A percentile compares a stretch with the other conserved stretches of the same genome.
Evolutionary conservation across 2,888 invertebrate genomes (phyloP).

Genomic region (Mimumesa dahlbomi): DNA sequence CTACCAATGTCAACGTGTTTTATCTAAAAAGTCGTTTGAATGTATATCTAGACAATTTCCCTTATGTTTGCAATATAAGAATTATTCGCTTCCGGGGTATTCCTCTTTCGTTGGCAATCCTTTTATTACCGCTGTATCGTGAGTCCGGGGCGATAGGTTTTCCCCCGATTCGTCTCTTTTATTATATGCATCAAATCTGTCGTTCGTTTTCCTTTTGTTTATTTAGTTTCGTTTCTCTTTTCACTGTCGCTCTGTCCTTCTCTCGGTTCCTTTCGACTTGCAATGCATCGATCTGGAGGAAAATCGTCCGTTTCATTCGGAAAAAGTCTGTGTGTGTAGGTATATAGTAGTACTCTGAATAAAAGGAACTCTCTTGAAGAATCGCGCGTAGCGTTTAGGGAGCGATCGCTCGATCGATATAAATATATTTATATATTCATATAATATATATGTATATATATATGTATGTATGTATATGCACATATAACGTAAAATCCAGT

Average conservation of each 20-base stretch:
- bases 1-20: conserved; percentile 41
- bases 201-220: no score
- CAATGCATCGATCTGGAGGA: conserved; percentile 27
- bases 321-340: conserved; percentile 25
- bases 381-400: conserved; percentile 41
- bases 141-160: conserved; percentile 11
- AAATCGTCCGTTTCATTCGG: conserved; percentile 44
- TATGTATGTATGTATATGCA: conserved; percentile 3
- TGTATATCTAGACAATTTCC: conserved; percentile 41
- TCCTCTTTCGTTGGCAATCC: conserved; percentile 45
- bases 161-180: not conserved
- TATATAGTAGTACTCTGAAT: conserved; percentile 42
- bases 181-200: not conserved
- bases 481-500: conserved; percentile 31
- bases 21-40: conserved; percentile 35
- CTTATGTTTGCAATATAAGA: conserved; percentile 27
- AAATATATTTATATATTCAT: conserved; percentile 9
- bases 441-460: conserved; percentile 12
- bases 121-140: conserved; percentile 1
- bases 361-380: conserved; percentile 59
- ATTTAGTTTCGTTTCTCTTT: conserved; percentile 1
- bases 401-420: conserved; percentile 33
- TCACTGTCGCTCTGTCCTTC: not conserved
- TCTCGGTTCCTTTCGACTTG: not conserved
- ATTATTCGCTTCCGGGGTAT: conserved; percentile 34